Evolutionary conservation across 2,113 vertebrate genomes (phyloP), one percentile per base, ranked within the genome.

Genomic region (Muscicapa adusta): DNA sequence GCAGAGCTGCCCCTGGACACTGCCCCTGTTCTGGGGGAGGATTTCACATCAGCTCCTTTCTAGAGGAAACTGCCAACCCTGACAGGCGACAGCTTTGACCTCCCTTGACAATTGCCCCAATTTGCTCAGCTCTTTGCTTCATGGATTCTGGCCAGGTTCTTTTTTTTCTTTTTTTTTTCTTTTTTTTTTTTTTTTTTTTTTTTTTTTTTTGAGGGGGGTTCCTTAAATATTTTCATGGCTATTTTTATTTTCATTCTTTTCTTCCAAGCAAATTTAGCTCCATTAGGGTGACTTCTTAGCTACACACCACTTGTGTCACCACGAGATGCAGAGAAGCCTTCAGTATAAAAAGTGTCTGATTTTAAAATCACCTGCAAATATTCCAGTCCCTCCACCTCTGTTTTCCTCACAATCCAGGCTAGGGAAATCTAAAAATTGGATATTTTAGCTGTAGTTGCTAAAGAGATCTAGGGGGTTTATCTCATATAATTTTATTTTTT

Each of bases 41-140:
- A 75, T 82, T 82, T 95, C 80, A 63, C 88, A 90, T 80, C 91
- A 60, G 80, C 38, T 84, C 75, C 63, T 86, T 96, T 92, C 91
- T 94, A 47, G 79, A 94, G 91, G 73, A 96, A 95, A 84, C 83
- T 83, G 89, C 83, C 96, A 96, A 4, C 53, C 54, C 60, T 95
- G 96, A 96, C 92, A 96, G 91, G 91, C 53, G 24, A 91, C 96
- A 93, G 94, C 93, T 85, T 73, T 94, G 93, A 94, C 91, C 89
- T 97, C 96, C 96, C 95, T 47, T 73, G 96, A 94, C 91, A 88
- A 89, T 85, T 95, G 94, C 91, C 91, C 96, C 93, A 93, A 65
- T 95, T 97, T 94, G 91, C 34, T 95, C 89, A 57, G 91, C 86
- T 95, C 76, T 91, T 91, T 78, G 81, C 71, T 94, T 94, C 47